Conservation (phyloP, 2,888 invertebrate species). For the Idaea biselata region DNA sequence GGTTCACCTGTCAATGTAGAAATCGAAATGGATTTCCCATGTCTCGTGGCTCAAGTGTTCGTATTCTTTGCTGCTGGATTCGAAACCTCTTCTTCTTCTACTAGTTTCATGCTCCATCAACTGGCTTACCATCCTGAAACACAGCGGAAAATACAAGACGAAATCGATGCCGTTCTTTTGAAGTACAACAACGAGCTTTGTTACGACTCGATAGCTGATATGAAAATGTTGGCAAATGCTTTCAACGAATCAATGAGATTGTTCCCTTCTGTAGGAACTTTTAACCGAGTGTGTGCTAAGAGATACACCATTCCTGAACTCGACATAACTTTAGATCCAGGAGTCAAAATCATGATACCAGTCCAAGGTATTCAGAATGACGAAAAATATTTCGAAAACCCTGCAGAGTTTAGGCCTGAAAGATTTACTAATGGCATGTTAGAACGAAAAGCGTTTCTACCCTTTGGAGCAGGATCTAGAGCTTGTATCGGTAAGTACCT, state of each 20-base stretch:
- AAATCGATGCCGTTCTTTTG: constrained; percentile 55
- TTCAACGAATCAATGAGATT: constrained; percentile 57
- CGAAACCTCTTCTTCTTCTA: constrained; percentile 67
- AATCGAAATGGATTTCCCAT: constrained; percentile 45
- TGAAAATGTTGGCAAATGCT: constrained; percentile 46
- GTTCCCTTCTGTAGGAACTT: constrained; percentile 49
- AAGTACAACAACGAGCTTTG: constrained; percentile 53
- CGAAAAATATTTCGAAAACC: constrained; percentile 52
- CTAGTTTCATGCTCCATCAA: constrained; percentile 58
- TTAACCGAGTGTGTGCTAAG: constrained; percentile 49
- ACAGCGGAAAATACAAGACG: constrained; percentile 53
- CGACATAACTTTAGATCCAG: constrained; percentile 51
- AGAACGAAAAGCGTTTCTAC: constrained; percentile 41
- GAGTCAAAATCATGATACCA: constrained; percentile 54
- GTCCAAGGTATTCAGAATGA: constrained; percentile 57
- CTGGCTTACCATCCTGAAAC: constrained; percentile 61
- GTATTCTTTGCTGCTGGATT: constrained; percentile 70
- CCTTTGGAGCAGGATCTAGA: constrained; percentile 59
- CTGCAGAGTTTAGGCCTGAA: constrained; percentile 47
- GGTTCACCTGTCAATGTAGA: constrained; percentile 46
- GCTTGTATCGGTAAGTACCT: constrained; percentile 53
- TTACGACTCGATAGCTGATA: constrained; percentile 54
- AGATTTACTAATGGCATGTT: constrained; percentile 40
- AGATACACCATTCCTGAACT: constrained; percentile 44
- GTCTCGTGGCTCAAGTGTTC: constrained; percentile 54